These are phyloP conservation scores for Neoitamus cyanurus DNA, from an alignment of 2,888 invertebrate genomes.

Conservation along the genomic window DNA sequence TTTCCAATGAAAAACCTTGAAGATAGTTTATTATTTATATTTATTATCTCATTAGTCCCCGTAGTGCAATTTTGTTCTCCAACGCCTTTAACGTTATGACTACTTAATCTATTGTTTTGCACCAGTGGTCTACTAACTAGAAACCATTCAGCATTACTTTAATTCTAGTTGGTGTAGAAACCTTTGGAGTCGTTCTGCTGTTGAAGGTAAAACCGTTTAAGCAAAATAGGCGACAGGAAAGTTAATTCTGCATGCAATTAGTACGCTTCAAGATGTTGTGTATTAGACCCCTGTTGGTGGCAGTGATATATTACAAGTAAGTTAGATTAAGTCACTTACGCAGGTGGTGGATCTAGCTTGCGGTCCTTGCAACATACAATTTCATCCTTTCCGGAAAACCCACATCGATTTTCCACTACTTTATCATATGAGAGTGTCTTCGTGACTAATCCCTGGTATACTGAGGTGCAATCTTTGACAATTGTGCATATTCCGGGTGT, in stretches of 20 bases:
- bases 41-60: neutral
- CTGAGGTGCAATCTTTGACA: neutral
- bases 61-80: neutral
- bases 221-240: neutral
- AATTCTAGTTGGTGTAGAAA: neutral
- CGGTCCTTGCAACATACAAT: neutral
- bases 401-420: neutral
- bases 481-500: neutral
- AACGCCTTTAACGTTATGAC: neutral
- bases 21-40: neutral
- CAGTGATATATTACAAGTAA: neutral
- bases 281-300: neutral
- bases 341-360: neutral
- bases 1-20: neutral
- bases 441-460: neutral
- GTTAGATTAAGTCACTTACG: neutral
- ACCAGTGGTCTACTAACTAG: neutral
- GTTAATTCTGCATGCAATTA: neutral
- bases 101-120: neutral
- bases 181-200: neutral
- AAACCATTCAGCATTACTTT: neutral
- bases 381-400: neutral
- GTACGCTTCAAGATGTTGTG: neutral
- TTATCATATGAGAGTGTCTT: neutral
- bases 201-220: neutral